Evolutionary conservation across 2,113 vertebrate species (phyloP), one percentile per base, ranked within the genome.

Genomic region (Alligator mississippiensis): DNA sequence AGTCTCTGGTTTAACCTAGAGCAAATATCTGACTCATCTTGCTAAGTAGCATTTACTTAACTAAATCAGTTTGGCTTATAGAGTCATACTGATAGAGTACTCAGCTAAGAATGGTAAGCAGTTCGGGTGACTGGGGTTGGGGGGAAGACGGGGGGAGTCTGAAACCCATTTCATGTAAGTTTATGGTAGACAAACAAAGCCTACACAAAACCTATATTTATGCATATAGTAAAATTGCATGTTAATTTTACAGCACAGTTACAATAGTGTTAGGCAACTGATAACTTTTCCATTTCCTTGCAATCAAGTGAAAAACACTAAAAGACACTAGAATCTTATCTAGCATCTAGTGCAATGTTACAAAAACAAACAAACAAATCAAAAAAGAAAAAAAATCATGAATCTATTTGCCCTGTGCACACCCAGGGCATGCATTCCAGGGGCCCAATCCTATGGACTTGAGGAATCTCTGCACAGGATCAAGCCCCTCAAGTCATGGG

Each of bases 91-190:
- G 47, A 47, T 47, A 47, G 47, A 47, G 7, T 47, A 47, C 47
- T 47, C 47, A 47, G 47, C 47, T 47, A 47, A 47, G 47, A 47
- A 47, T 47, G 47, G 47, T 47, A 47, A 47, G 47, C 7, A 47
- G 47, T 47, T 47, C 7, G 47, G 7, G 7, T 47, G 7, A 47
- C 47, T 47, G 47, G 47, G 34, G 54, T 2, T 9, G 72, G 13
- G 57, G 74, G n/a, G 83, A 80, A 61, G 7, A 47, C 18, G 47
- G 82, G 76, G 63, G 30, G 14, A 1, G 3, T 82, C 12, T 2
- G 2, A 0, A 0, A 1, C 63, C 19, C 0, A 72, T 54, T 57
- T 30, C 57, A 66, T 30, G 18, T 27, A 88, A 55, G 19, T n/a
- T 9, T 22, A 19, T 81, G 59, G 54, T 13, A 78, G 64, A 21